Evolutionary conservation across 2,888 invertebrate species (phyloP).

Genomic region (Electrophaes corylata): DNA sequence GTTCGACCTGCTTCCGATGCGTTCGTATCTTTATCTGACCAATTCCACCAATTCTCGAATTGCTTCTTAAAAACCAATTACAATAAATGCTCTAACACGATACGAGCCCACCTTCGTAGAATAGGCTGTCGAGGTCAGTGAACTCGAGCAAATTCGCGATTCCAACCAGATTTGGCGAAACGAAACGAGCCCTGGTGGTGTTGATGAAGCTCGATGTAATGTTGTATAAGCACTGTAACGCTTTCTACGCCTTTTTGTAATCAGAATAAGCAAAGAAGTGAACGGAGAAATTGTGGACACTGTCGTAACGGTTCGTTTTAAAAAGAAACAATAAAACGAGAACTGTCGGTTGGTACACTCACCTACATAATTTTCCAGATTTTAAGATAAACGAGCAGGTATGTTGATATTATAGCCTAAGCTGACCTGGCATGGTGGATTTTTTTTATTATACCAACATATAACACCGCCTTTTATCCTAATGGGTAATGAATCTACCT

Average conservation of each 20-base stretch:
- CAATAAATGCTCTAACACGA: too few relatives aligned
- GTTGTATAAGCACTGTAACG: slow-evolving; percentile 74
- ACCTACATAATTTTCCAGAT: slow-evolving; percentile 27
- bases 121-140: slow-evolving; percentile 62
- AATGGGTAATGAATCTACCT: too few relatives aligned
- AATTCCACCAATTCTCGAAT: slow-evolving; percentile 14
- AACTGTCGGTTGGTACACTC: slow-evolving; percentile 44
- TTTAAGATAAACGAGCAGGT: slow-evolving; percentile 7
- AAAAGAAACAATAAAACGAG: slow-evolving; percentile 62
- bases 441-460: neutral
- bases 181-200: slow-evolving; percentile 50
- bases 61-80: slow-evolving; percentile 28
- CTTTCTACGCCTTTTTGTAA: slow-evolving; percentile 74
- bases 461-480: neutral
- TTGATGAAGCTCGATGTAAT: slow-evolving; percentile 59
- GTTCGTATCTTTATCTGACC: slow-evolving; percentile 36
- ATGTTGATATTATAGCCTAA: neutral
- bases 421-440: neutral
- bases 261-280: slow-evolving; percentile 75
- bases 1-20: slow-evolving; percentile 42
- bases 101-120: slow-evolving; percentile 54
- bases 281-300: slow-evolving; percentile 75
- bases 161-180: slow-evolving; percentile 60
- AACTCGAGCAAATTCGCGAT: slow-evolving; percentile 60
- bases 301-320: slow-evolving; percentile 60